Conservation (phyloP, 1,140 invertebrate genomes). For the Trichonephila clavipes region DNA sequence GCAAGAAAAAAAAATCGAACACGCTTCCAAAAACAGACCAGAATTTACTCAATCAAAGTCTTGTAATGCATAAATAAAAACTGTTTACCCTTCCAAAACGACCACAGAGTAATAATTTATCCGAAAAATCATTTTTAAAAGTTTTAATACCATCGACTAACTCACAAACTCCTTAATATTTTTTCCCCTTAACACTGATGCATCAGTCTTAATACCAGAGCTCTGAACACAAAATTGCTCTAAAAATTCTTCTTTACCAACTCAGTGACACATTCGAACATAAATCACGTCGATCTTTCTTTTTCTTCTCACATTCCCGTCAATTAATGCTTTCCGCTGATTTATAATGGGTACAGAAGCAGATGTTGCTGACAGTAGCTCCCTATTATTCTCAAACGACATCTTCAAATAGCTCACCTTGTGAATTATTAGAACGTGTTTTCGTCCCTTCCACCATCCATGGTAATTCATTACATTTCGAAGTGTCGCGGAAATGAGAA, state of each 20-base stretch:
- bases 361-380: constrained; percentile 37
- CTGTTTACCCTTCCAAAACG: too few relatives aligned
- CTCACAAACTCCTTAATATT: too few relatives aligned
- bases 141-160: too few relatives aligned
- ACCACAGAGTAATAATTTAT: too few relatives aligned
- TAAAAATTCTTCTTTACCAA: neutral
- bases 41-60: too few relatives aligned
- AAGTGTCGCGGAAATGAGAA: neutral
- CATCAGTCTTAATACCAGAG: neutral
- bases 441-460: neutral
- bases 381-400: constrained; percentile 22
- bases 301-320: neutral
- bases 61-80: too few relatives aligned
- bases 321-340: constrained; percentile 55
- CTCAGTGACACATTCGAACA: neutral
- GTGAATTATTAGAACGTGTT: constrained; percentile 25
- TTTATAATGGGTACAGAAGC: constrained; percentile 44
- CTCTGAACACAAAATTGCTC: neutral
- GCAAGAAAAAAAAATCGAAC: too few relatives aligned
- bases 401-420: constrained; percentile 21
- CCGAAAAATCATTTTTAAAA: too few relatives aligned
- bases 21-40: too few relatives aligned
- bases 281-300: neutral
- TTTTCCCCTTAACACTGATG: neutral
- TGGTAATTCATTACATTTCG: constrained; percentile 4